A percentile compares a stretch with the other conserved stretches of the same genome.
These are phyloP conservation scores for Aurelia sp. DNA, from an alignment of 30 jellyfish, hydroid and myxozoan genomes.

Conservation along the genomic window DNA sequence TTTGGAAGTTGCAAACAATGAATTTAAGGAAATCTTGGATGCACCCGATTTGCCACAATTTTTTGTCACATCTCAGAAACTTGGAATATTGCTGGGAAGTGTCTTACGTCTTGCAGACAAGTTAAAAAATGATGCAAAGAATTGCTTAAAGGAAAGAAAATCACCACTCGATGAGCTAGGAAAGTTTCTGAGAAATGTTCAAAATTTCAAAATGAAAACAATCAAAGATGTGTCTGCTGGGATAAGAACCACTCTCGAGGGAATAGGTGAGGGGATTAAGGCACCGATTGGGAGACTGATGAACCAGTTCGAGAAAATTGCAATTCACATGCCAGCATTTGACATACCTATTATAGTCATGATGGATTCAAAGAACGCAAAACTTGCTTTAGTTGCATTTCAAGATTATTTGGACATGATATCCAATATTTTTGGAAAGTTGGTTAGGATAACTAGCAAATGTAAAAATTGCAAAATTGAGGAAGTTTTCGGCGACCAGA, in stretches of 20 bases:
- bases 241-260: slow-evolving; percentile 32
- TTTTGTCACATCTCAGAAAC: slow-evolving; percentile 23
- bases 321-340: slow-evolving; percentile 60
- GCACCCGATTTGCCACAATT: neutral
- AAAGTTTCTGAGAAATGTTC: slow-evolving; percentile 46
- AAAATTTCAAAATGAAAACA: slow-evolving; percentile 44
- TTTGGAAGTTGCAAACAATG: slow-evolving; percentile 12
- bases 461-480: slow-evolving; percentile 79
- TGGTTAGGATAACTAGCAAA: slow-evolving; percentile 44
- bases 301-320: slow-evolving; percentile 57
- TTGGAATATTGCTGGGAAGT: slow-evolving; percentile 41
- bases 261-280: slow-evolving; percentile 52
- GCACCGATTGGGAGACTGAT: slow-evolving; percentile 88
- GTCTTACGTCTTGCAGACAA: slow-evolving; percentile 18
- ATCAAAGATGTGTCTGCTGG: slow-evolving; percentile 53
- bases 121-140: neutral
- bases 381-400: slow-evolving; percentile 40
- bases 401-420: slow-evolving; percentile 60
- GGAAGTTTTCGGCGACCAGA: slow-evolving; percentile 78
- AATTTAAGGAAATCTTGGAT: slow-evolving; percentile 10
- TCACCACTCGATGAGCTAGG: slow-evolving; percentile 72
- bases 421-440: slow-evolving; percentile 44
- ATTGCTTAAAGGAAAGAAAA: slow-evolving; percentile 13
- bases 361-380: slow-evolving; percentile 43
- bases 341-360: slow-evolving; percentile 76